Evolutionary conservation across 2,888 invertebrate species (phyloP), one percentile per base, ranked within the genome.

Genomic region (Agrotis exclamationis): DNA sequence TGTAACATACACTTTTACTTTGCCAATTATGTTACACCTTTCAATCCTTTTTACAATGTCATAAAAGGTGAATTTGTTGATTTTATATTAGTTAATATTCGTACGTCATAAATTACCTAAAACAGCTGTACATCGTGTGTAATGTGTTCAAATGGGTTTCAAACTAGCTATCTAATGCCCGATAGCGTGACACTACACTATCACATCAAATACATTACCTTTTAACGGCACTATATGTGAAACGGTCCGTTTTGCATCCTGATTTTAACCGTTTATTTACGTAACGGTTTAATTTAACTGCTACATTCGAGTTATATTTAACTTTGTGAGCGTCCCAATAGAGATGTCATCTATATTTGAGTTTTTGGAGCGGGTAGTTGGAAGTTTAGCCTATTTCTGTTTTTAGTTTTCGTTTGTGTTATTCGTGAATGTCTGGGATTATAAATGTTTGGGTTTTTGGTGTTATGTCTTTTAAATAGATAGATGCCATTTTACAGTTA

Each of bases 111-210:
- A 82, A 80, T 71, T 73, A 70, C n/a, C 58, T 56, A 20, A 69
- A 76, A 79, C 62, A 65, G 56, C 63, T 60, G 48, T 63, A 65
- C 66, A 47, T 59, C 60, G 63, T 70, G 53, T 72, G 70, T 67
- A 54, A 64, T 62, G 45, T 66, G 70, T 71, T 80, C 22, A 44
- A 69, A 53, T 11, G 11, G 9, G 39, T 39, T 39, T 39, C 39
- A 39, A 39, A 39, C 39, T 39, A 39, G 39, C 56, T 45, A 64
- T 80, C 57, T 78, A 78, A 78, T 47, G 18, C 1, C 24, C 63
- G 67, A 72, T 83, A 74, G 81, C 83, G 83, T 83, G 83, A 63
- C 79, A 79, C n/a, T 22, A 3, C 13, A 16, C 74, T 76, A 83
- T 79, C 79, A 76, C 33, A 60, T 53, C 70, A 57, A 64, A 69